These are phyloP conservation scores for Xiphophorus couchianus DNA, from an alignment of 2,113 vertebrate species.

Conservation along the genomic window DNA sequence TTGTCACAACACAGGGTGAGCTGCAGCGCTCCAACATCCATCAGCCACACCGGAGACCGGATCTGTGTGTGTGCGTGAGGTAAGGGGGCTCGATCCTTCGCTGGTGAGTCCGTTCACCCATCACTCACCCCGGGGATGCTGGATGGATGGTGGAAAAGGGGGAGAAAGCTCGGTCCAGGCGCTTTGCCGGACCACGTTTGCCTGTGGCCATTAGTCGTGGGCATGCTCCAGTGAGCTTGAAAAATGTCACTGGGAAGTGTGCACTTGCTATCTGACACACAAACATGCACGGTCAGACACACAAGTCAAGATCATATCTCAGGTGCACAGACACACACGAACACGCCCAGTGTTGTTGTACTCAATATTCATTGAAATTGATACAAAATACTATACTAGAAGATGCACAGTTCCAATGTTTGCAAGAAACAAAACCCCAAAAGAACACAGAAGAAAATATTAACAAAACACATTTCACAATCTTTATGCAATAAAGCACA, in stretches of 20 bases:
- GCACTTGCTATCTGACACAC: slow-evolving; percentile 28
- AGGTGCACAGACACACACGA: slow-evolving; percentile 6
- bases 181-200: slow-evolving; percentile 55
- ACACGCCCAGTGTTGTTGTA: too few species aligned
- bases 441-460: background rate
- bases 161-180: slow-evolving; percentile 52
- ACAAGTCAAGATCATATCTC: slow-evolving; percentile 9
- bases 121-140: slow-evolving; percentile 70
- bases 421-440: background rate
- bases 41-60: slow-evolving; percentile 67
- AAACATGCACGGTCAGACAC: slow-evolving; percentile 19
- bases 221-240: slow-evolving; percentile 71
- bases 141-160: slow-evolving; percentile 3
- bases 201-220: slow-evolving; percentile 39
- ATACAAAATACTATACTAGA: background rate
- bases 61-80: slow-evolving; percentile 11
- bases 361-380: too few species aligned
- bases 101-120: slow-evolving; percentile 53
- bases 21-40: slow-evolving; percentile 68
- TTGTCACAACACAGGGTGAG: slow-evolving; percentile 79
- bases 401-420: background rate
- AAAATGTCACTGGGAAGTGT: slow-evolving; percentile 63
- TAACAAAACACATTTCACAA: slow-evolving; percentile 15
- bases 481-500: slow-evolving; percentile 48
- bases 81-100: slow-evolving; percentile 39